Evolutionary conservation across 2,797 vertebrate genomes (phyloP), one percentile per base, ranked within the genome.

Genomic region (Tragopan temminckii): DNA sequence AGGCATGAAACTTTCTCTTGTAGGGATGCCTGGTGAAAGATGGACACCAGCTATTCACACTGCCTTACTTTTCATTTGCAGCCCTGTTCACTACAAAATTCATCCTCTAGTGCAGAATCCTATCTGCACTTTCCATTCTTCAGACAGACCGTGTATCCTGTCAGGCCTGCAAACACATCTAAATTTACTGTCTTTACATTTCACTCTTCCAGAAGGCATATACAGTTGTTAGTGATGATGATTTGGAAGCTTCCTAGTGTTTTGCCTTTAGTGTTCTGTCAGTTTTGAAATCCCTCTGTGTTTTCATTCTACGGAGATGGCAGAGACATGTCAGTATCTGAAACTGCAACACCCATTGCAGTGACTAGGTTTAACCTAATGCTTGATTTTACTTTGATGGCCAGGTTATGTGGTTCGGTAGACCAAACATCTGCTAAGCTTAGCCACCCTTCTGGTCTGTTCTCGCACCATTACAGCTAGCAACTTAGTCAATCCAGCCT

Each of bases 61-160:
- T 50, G 59, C 29, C 43, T 58, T 19, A 36, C 20, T 78, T 78
- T 66, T 21, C 74, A 50, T 4, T 4, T 0, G 0, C 20, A 68
- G 69, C 11, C 36, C 38, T 43, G 31, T 38, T 59, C 69, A 52
- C 52, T 81, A 46, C 35, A 69, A 81, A 42, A 69, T 29, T 76
- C 38, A 59, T 14, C 25, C 19, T 46, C 43, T 76, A 55, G 31
- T 77, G 31, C 13, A 23, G 31, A 87, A 85, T 57, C 18, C 36
- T 52, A 3, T 13, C 38, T 38, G 50, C 31, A 43, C 21, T 57
- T 87, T 57, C 76, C 6, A 48, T 68, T 13, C 75, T 79, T 55
- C 46, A 72, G 43, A 59, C 16, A 66, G 7, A 79, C 20, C 21
- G 4, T 48, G 29, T 5, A 48, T n/a, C 66, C 29, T 80, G 24